phyloP scores from a whole-genome alignment of 2,113 vertebrate genomes.

The Corynorhinus townsendii region DNA sequence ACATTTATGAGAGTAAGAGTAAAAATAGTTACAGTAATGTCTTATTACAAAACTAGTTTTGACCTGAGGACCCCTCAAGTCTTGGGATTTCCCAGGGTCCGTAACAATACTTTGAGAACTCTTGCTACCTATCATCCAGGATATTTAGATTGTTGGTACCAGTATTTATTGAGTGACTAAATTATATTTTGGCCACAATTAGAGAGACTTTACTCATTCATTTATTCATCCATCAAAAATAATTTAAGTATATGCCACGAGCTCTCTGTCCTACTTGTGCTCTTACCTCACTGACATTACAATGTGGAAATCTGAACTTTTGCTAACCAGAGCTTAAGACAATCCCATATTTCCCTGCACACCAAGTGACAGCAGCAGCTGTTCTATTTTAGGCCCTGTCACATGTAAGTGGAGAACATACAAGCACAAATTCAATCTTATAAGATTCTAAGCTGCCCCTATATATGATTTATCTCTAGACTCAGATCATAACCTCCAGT shows the following conservation, averaged over 20 bases:
- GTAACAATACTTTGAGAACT: neutral
- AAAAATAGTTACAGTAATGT: neutral
- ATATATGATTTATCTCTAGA: conserved; percentile 13
- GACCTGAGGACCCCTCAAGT: neutral
- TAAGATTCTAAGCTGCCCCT: conserved; percentile 4
- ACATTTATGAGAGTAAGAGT: neutral
- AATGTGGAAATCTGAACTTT: conserved; percentile 13
- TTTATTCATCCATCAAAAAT: conserved; percentile 6
- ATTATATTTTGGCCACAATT: neutral
- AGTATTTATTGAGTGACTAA: neutral
- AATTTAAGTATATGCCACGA: neutral
- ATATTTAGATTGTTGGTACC: neutral
- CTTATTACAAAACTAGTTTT: conserved; percentile 6
- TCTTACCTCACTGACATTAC: conserved; percentile 12
- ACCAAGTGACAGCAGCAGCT: conserved; percentile 25
- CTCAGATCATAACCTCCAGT: neutral
- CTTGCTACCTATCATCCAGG: neutral
- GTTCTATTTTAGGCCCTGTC: conserved; percentile 40
- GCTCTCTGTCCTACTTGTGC: neutral
- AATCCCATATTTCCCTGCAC: neutral
- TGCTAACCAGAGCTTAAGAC: neutral
- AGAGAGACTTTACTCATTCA: neutral
- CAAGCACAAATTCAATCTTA: conserved; percentile 1
- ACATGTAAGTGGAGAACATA: conserved; percentile 17
- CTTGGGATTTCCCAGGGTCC: neutral